Base-by-base conservation (phyloP, 2,113 vertebrate species). In the Origma solitaria region DNA sequence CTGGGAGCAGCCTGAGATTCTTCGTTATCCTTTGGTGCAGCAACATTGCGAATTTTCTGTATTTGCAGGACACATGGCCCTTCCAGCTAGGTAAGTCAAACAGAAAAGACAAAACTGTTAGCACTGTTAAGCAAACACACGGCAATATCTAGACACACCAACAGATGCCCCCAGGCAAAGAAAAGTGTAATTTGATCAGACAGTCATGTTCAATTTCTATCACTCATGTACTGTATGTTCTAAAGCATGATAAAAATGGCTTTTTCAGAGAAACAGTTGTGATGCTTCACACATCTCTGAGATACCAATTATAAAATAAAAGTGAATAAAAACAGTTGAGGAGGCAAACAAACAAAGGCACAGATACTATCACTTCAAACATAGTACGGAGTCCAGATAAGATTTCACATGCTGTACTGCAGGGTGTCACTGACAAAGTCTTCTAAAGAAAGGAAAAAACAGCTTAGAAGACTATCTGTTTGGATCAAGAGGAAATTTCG, bases 21-120 rank as follows among this genome's bases (percentile, higher is more conserved):
- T 95, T 99, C 99, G 0, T 99, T 98, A 95, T 99, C 99, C 98
- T 99, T 99, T 84, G 99, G 98, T 76, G 99, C 99, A 40, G 99
- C 97, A 90, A 99, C 97, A 97, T 99, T 99, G 82, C 99, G 98
- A 86, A 99, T 98, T 97, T 99, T 99, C 96, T 99, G 99, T 97
- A 99, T 98, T 98, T 99, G 99, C 73, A 99, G 98, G 95, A 99
- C 98, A 97, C 99, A 99, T 0, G 99, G 99, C 50, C 99, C 99
- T 92, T 99, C 99, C 97, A 99, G 97, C 99, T 99, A 95, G 27
- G 28, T 78, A 96, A 47, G 97, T 50, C 94, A 97, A 97, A 80
- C 12, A 82, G 50, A 64, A 66, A 83, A 71, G 91, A 95, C 35
- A 68, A 61, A 93, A 93, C 44, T n/a, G 28, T 89, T 86, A 89